These are phyloP conservation scores for Corythoichthys haematopterus DNA, from an alignment of 2,113 vertebrate species.

Conservation along the genomic window DNA sequence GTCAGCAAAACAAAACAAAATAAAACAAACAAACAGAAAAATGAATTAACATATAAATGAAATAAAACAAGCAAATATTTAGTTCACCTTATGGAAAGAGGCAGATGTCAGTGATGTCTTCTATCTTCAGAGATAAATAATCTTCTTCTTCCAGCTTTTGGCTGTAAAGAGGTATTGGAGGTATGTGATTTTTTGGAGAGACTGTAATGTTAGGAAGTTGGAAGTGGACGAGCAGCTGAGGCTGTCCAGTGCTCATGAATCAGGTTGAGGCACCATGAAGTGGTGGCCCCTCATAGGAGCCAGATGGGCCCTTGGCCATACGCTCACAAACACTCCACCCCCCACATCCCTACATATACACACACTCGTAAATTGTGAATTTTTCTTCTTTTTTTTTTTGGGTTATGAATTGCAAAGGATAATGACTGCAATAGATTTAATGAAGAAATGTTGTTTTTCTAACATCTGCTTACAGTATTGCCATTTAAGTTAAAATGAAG, in stretches of 20 bases:
- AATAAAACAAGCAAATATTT: slow-evolving; percentile 10
- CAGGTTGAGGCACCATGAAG: slow-evolving; percentile 68
- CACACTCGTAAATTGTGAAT: slow-evolving; percentile 1
- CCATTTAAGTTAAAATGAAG: no score
- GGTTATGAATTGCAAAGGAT: no score
- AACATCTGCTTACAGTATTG: no score
- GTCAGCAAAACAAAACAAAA: neutral
- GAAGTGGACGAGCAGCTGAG: slow-evolving; percentile 67
- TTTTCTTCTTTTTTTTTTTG: no score
- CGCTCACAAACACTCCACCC: slow-evolving; percentile 8
- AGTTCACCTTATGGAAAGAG: slow-evolving; percentile 27
- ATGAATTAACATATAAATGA: no score
- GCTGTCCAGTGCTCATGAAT: slow-evolving; percentile 62
- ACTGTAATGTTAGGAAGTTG: slow-evolving; percentile 51
- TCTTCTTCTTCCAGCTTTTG: slow-evolving; percentile 12
- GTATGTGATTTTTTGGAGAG: slow-evolving; percentile 32
- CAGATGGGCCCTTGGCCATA: slow-evolving; percentile 62
- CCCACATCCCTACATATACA: slow-evolving; percentile 16
- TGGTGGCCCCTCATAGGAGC: slow-evolving; percentile 56
- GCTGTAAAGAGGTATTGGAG: slow-evolving; percentile 29
- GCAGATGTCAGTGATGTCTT: slow-evolving; percentile 36
- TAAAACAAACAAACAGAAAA: no score
- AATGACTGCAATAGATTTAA: no score
- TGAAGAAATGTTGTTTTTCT: no score
- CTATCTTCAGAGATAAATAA: slow-evolving; percentile 27